A percentile compares a stretch with the other conserved stretches of the same genome.
phyloP scores from a whole-genome alignment of 2,888 invertebrate species.

The Quadriops clusia region DNA sequence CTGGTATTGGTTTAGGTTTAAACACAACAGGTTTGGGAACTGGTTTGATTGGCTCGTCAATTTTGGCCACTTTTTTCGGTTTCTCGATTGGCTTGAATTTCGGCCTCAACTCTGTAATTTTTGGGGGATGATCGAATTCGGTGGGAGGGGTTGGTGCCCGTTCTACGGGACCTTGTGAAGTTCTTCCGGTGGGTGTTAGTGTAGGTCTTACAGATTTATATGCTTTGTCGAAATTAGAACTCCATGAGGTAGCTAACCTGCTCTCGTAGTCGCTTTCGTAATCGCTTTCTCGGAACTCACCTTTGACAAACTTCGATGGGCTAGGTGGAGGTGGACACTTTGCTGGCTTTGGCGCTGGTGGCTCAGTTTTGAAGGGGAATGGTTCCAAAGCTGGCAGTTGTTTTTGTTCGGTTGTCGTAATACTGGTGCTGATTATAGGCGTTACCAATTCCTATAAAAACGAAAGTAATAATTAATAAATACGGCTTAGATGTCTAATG shows the following conservation, averaged over 20 bases:
- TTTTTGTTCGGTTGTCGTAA: conserved; percentile 33
- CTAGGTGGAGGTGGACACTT: conserved; percentile 43
- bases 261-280: conserved; percentile 62
- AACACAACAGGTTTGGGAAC: conserved; percentile 36
- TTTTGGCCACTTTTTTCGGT: conserved; percentile 25
- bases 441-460: conserved; percentile 42
- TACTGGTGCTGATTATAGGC: conserved; percentile 40
- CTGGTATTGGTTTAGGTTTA: conserved; percentile 43
- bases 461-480: conserved; percentile 6
- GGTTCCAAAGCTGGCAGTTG: conserved; percentile 35
- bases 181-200: conserved; percentile 41
- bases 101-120: conserved; percentile 37
- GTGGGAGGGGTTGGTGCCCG: conserved; percentile 46
- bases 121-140: conserved; percentile 42
- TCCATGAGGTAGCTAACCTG: conserved; percentile 49
- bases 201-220: conserved; percentile 49
- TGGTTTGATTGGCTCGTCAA: conserved; percentile 33
- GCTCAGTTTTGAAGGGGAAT: conserved; percentile 37
- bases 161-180: conserved; percentile 35
- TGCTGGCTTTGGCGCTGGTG: conserved; percentile 28
- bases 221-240: conserved; percentile 41
- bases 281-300: conserved; percentile 55
- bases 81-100: conserved; percentile 49
- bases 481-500: no score
- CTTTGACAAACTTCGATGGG: conserved; percentile 53